A percentile compares a stretch with the other conserved stretches of the same genome.
phyloP scores from a whole-genome alignment of 2,797 vertebrate genomes.

The Otolemur crassicaudatus region DNA sequence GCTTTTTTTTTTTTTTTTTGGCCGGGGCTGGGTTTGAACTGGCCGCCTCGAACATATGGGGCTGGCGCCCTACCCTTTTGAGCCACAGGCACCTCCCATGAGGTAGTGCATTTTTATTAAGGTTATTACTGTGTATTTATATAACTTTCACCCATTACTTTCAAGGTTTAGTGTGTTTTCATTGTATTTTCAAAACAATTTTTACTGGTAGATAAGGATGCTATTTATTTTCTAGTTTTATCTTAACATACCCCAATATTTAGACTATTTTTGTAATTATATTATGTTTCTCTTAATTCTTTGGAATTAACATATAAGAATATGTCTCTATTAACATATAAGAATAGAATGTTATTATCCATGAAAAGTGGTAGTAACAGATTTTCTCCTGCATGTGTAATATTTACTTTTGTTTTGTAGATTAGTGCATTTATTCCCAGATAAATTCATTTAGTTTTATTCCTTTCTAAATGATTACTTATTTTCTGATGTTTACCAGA shows the following conservation, averaged over 20 bases:
- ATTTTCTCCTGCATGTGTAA: neutral
- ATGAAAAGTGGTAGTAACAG: neutral
- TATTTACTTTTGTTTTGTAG: conserved; percentile 23
- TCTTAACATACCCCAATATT: neutral
- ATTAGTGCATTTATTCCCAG: conserved; percentile 36
- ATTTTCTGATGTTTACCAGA: neutral
- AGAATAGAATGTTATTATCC: neutral
- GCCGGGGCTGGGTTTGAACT: too few species aligned
- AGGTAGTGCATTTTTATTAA: neutral
- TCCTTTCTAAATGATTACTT: neutral
- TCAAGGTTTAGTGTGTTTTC: neutral
- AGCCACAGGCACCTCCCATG: too few species aligned
- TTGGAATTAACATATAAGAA: neutral
- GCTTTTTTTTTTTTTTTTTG: neutral
- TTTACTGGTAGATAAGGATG: neutral
- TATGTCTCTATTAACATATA: too few species aligned
- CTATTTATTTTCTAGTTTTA: conserved; percentile 36
- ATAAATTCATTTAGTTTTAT: conserved; percentile 40
- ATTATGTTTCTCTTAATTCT: neutral
- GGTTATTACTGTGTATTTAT: neutral
- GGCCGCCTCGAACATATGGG: too few species aligned
- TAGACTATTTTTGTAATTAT: neutral
- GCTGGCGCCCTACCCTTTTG: too few species aligned
- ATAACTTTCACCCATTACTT: neutral
- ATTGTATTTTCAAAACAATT: neutral